Evolutionary conservation across 2,113 vertebrate species (phyloP).

Genomic region (Proteles cristata): DNA sequence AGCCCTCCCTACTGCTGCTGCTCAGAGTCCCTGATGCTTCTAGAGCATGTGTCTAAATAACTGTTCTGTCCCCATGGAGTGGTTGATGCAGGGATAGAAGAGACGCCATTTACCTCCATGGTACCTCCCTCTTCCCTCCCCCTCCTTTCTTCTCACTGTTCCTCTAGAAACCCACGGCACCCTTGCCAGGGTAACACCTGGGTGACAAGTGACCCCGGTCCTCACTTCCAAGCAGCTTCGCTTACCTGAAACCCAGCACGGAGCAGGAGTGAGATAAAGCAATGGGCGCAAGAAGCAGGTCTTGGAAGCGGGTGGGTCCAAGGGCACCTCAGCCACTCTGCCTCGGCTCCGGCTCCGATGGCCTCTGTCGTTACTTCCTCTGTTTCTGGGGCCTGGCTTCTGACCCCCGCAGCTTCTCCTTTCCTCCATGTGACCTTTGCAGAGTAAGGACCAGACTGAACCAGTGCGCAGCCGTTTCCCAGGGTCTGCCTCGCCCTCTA

Average conservation of each 20-base stretch:
- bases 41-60: background rate
- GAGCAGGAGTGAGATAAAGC: background rate
- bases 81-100: background rate
- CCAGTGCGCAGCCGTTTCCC: background rate
- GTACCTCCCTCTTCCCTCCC: background rate
- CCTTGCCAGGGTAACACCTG: background rate
- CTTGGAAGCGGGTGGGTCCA: background rate
- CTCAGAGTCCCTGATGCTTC: background rate
- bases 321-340: rapidly evolving
- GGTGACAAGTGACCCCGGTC: background rate
- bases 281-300: background rate
- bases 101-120: background rate
- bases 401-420: background rate
- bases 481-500: background rate
- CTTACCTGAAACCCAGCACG: background rate
- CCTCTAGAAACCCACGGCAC: background rate
- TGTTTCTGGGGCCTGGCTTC: background rate
- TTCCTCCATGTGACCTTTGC: background rate
- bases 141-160: background rate
- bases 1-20: background rate
- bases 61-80: background rate
- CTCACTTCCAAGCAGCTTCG: background rate
- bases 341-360: background rate
- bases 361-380: background rate
- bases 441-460: background rate